Evolutionary conservation across 2,113 vertebrate genomes (phyloP), one percentile per base, ranked within the genome.

Genomic region (Rhineura floridana): DNA sequence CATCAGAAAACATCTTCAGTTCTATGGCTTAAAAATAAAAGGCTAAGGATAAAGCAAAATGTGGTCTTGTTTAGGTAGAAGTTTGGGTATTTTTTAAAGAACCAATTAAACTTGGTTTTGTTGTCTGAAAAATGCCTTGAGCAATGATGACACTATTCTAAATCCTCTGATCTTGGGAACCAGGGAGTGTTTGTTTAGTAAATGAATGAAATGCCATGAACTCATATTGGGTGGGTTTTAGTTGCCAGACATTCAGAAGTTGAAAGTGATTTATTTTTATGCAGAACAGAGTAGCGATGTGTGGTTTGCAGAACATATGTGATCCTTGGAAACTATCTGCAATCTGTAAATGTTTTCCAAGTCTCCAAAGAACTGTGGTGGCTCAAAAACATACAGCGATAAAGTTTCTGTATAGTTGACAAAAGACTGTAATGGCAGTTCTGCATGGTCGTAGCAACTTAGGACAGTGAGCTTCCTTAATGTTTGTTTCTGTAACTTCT

Each of bases 1-100:
- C 4, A 75, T 80, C 76, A 89, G 72, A 95, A 92, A 79, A 93
- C 92, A 73, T 91, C 86, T 90, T 80, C 36, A 92, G 6, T 89
- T 92, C 80, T 85, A 91, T 46, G 30, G 2, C 42, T 33, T 21
- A 70, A 85, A 39, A 46, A 23, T 87, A 0, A 28, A 59, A 83
- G 48, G 7, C 48, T 52, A 23, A 52, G 21, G 55, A 89, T 28
- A 63, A 87, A 11, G 67, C 77, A 87, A 90, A 92, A 73, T 79
- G 70, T 17, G 0, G 89, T 91, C 81, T 81, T 93, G 79, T 92
- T 94, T 0, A 1, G 1, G 33, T 91, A 67, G 69, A 87, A 90
- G 72, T 73, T n/a, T 85, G 50, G 6, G 36, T 59, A 42, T 59
- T 73, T 55, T 36, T 36, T 36, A 19, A 48, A 80, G 39, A 59